Evolutionary conservation across 2,113 vertebrate species (phyloP).

Genomic region (Meleagris gallopavo): DNA sequence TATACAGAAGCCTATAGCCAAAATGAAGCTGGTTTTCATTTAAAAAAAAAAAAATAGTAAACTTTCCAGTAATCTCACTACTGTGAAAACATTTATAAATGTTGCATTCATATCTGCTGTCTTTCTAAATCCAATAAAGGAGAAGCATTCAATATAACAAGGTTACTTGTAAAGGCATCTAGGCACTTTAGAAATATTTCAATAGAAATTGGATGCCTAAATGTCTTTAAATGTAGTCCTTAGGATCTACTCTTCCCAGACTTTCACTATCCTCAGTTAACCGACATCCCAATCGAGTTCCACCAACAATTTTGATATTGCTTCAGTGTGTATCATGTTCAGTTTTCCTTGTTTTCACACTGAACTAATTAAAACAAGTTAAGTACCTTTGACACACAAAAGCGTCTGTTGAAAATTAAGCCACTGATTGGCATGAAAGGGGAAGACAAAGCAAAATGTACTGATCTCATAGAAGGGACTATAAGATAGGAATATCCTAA

Average conservation of each 20-base stretch:
- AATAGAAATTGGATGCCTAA: neutral
- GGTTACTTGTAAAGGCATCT: neutral
- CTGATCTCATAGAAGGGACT: neutral
- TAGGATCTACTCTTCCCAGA: neutral
- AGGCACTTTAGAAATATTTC: neutral
- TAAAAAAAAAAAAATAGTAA: neutral
- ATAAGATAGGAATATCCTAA: conserved; percentile 49
- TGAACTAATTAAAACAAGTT: too few species aligned
- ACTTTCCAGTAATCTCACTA: neutral
- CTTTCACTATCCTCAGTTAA: too few species aligned
- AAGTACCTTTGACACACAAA: neutral
- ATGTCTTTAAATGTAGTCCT: neutral
- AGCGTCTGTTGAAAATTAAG: neutral
- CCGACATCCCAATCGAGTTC: neutral
- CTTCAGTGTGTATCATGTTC: neutral
- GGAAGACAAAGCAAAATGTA: neutral
- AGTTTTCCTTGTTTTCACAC: neutral
- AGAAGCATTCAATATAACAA: neutral
- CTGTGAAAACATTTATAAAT: neutral
- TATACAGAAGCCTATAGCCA: neutral
- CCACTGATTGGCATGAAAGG: neutral
- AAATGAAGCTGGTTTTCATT: neutral
- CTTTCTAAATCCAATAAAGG: neutral
- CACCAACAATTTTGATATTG: neutral
- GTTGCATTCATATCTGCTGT: neutral